phyloP scores from a whole-genome alignment of 2,888 invertebrate species.

The Sclerodermus sp. region DNA sequence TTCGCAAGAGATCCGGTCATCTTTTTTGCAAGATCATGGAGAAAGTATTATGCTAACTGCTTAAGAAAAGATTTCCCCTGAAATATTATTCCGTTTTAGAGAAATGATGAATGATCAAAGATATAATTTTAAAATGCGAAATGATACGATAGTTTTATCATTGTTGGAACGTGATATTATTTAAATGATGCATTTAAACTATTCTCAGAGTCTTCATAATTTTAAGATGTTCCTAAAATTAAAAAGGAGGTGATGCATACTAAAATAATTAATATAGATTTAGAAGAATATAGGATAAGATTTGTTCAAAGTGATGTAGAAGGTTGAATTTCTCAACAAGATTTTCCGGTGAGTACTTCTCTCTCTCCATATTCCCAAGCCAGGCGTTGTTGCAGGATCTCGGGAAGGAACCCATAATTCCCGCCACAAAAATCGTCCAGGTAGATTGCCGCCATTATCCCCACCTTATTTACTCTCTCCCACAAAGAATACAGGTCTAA shows the following conservation, averaged over 20 bases:
- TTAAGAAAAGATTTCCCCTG: too few relatives aligned
- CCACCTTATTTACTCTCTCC: slow-evolving; percentile 25
- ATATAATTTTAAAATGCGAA: too few relatives aligned
- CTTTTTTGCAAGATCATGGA: slow-evolving; percentile 7
- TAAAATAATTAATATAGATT: too few relatives aligned
- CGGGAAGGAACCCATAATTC: slow-evolving; percentile 43
- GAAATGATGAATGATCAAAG: too few relatives aligned
- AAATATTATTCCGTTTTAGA: too few relatives aligned
- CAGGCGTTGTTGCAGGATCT: slow-evolving; percentile 24
- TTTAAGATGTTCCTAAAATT: too few relatives aligned
- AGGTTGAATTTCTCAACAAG: neutral
- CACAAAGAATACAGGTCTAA: slow-evolving; percentile 27
- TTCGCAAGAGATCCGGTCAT: slow-evolving; percentile 22
- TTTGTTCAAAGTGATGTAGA: neutral
- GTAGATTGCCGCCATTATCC: slow-evolving; percentile 55
- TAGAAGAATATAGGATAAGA: too few relatives aligned
- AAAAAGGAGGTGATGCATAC: too few relatives aligned
- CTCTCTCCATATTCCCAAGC: slow-evolving; percentile 2
- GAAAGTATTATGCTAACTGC: neutral
- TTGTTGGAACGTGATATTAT: too few relatives aligned
- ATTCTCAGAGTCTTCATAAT: too few relatives aligned
- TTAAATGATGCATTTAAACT: too few relatives aligned
- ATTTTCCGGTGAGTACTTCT: neutral
- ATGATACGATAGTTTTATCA: too few relatives aligned
- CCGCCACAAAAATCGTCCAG: slow-evolving; percentile 55